Evolutionary conservation across 2,797 vertebrate species (phyloP).

Genomic region (Lepilemur septentrionalis): DNA sequence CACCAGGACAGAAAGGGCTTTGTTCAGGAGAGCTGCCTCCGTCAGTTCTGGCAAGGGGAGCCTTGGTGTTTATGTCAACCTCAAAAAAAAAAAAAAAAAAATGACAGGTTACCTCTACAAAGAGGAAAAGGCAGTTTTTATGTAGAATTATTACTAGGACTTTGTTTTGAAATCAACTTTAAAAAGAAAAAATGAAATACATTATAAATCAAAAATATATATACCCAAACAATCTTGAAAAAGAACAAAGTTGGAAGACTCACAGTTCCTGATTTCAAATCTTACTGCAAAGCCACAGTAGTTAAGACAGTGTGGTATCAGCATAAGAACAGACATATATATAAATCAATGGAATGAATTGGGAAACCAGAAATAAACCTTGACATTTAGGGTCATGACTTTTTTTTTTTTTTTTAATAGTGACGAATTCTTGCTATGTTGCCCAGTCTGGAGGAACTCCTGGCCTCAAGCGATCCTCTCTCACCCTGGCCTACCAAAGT

Average conservation of each 20-base stretch:
- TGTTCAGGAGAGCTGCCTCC: neutral
- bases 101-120: neutral
- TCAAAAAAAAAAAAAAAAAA: neutral
- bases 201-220: neutral
- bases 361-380: neutral
- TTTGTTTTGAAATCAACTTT: neutral
- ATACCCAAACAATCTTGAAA: neutral
- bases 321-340: neutral
- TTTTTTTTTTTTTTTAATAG: neutral
- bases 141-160: neutral
- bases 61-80: neutral
- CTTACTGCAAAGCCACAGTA: neutral
- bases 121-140: neutral
- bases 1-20: conserved; percentile 19
- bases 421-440: neutral
- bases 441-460: neutral
- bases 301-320: neutral
- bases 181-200: neutral
- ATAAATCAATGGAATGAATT: neutral
- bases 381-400: neutral
- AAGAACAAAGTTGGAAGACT: neutral
- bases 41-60: neutral
- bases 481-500: neutral
- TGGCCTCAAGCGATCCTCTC: neutral
- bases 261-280: neutral